phyloP scores from a whole-genome alignment of 2,113 vertebrate genomes.

The Fregata magnificens region DNA sequence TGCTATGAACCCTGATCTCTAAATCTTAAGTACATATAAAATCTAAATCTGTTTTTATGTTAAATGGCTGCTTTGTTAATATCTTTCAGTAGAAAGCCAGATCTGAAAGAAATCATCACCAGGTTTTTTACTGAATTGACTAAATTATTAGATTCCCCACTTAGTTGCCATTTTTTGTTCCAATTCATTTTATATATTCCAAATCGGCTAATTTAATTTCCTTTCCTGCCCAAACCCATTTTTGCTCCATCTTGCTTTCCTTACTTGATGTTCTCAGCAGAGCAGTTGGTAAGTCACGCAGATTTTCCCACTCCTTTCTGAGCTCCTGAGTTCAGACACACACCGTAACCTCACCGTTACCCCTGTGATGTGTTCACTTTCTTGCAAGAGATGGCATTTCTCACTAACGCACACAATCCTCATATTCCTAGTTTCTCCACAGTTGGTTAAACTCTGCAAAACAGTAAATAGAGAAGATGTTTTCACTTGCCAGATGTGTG shows the following conservation, averaged over 20 bases:
- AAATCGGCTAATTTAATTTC: slow-evolving; percentile 59
- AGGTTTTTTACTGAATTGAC: not conserved
- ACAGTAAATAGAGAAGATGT: not conserved
- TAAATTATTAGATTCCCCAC: not conserved
- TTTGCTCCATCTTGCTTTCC: slow-evolving; percentile 59
- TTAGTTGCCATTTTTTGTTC: slow-evolving; percentile 19
- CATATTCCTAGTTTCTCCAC: not conserved
- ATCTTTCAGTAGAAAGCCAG: not conserved
- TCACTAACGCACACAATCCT: slow-evolving; percentile 48
- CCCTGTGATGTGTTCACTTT: slow-evolving; percentile 31
- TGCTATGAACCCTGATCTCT: not conserved
- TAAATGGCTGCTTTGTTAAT: not conserved
- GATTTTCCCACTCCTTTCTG: slow-evolving; percentile 21
- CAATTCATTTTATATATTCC: slow-evolving; percentile 12
- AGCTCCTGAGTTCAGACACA: slow-evolving; percentile 14
- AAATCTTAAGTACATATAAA: not conserved
- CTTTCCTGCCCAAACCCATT: slow-evolving; percentile 60
- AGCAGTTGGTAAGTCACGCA: slow-evolving; percentile 67
- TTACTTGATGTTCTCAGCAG: slow-evolving; percentile 65
- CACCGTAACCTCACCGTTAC: slow-evolving; percentile 15
- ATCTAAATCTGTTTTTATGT: not conserved
- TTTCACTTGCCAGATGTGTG: not conserved
- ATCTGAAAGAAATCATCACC: slow-evolving; percentile 1
- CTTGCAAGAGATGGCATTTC: slow-evolving; percentile 49
- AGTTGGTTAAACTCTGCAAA: not conserved